Base-by-base conservation (phyloP, 2,888 invertebrate species). In the Saturnia pavonia region DNA sequence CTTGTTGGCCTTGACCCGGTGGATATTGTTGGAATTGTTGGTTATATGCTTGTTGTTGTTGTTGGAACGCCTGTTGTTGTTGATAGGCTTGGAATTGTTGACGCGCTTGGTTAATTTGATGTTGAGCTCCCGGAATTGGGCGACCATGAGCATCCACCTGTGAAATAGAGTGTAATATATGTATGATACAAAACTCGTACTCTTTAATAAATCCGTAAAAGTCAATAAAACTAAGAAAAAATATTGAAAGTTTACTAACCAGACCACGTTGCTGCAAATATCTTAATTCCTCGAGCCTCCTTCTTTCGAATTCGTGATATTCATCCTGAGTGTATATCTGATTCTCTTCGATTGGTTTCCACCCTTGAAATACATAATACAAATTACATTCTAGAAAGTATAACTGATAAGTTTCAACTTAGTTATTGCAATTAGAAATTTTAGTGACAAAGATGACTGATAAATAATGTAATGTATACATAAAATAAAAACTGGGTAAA, bases 261-360 rank as follows among this genome's bases (percentile, higher is more conserved):
- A 96, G 89, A 79, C 96, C 96, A 80, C 96, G 95, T 34, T 95
- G 95, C 75, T 96, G 95, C 86, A 96, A 87, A 74, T 95, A 94
- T 80, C 95, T 94, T 57, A 97, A 87, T 86, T 97, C 96, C 74
- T 95, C 95, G 72, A 95, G 94, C 16, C 96, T 94, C 68, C 94
- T 92, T 42, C 91, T 94, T 82, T 96, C 96, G 77, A 96, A 98
- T 76, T 96, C 96, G 70, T 97, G 94, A 77, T 98, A 97, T 83
- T 99, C 99, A 72, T 97, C 96, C 77, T 97, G 96, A 0, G 97
- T 96, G 85, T 96, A 99, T 48, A 97, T 95, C 78, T 96, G 96
- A 78, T 98, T 96, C 79, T 98, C 97, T 81, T 99, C 98, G 8
- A 99, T 91, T 0, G 96, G 96, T 85, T 99, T 96, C 99, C 99